A percentile compares a stretch with the other conserved stretches of the same genome.
phyloP scores from a whole-genome alignment of 2,888 invertebrate species.

The Drosophila buzzatii region DNA sequence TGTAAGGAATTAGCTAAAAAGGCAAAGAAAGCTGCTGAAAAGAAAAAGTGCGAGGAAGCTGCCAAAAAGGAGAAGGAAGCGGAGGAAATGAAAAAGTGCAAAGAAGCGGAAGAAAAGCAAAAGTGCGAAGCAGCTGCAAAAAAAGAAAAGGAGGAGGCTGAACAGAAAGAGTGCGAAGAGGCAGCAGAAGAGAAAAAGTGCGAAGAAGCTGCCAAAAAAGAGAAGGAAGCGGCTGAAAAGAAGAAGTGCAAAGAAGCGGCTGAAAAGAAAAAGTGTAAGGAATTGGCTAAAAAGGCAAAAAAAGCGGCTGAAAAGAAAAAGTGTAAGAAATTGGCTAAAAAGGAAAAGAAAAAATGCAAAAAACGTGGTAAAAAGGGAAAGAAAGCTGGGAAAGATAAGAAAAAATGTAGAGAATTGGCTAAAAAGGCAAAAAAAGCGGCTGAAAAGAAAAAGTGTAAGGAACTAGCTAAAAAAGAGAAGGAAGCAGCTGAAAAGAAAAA shows the following conservation, averaged over 20 bases:
- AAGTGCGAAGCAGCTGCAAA: neutral
- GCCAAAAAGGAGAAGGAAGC: neutral
- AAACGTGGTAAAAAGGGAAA: neutral
- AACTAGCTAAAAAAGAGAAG: neutral
- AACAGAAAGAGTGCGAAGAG: neutral
- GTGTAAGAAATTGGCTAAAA: neutral
- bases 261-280: neutral
- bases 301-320: slow-evolving; percentile 1
- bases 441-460: neutral
- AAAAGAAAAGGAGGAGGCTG: neutral
- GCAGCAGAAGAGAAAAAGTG: neutral
- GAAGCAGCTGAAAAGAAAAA: neutral
- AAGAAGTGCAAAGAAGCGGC: neutral
- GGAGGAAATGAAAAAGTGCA: neutral
- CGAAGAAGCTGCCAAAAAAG: neutral
- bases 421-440: neutral
- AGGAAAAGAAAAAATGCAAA: neutral
- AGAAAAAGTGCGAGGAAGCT: neutral
- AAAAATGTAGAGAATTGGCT: neutral
- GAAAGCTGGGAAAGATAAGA: neutral
- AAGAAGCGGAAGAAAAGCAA: neutral
- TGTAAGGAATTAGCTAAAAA: neutral
- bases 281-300: neutral
- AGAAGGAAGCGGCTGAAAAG: neutral
- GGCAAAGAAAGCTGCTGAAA: neutral